These are phyloP conservation scores for Plagodis dolabraria DNA, from an alignment of 2,888 invertebrate species.

Conservation along the genomic window DNA sequence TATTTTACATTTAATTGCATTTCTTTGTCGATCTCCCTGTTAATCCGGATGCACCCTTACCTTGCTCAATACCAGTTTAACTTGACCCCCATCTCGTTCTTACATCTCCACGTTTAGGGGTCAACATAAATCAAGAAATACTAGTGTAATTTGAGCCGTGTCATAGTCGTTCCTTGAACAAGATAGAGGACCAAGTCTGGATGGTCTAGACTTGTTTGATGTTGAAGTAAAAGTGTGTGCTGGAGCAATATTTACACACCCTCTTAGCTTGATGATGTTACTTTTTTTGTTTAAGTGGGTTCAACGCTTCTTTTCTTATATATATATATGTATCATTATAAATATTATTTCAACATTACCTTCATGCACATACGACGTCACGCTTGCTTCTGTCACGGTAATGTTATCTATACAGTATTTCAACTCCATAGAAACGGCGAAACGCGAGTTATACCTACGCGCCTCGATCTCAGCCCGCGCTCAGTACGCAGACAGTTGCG, in stretches of 20 bases:
- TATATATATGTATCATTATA: too few relatives aligned
- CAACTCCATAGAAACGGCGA: too few relatives aligned
- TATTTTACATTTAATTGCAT: constrained; percentile 85
- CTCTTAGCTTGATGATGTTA: constrained; percentile 68
- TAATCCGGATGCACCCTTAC: constrained; percentile 82
- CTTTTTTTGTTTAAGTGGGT: constrained; percentile 12
- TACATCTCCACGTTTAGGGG: background rate
- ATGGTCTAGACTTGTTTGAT: constrained; percentile 73
- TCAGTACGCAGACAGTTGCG: too few relatives aligned
- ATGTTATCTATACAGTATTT: too few relatives aligned
- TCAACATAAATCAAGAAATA: constrained; percentile 14
- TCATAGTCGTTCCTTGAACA: background rate
- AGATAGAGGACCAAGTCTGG: constrained; percentile 47
- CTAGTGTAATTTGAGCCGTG: constrained; percentile 11
- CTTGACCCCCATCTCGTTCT: constrained; percentile 38
- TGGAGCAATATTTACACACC: constrained; percentile 71
- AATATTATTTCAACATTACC: too few relatives aligned
- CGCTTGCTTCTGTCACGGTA: too few relatives aligned
- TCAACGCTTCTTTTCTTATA: background rate
- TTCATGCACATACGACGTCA: too few relatives aligned
- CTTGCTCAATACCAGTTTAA: constrained; percentile 46
- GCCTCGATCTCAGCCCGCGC: too few relatives aligned
- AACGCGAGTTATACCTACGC: too few relatives aligned
- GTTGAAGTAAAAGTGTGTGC: constrained; percentile 70
- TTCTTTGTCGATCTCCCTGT: constrained; percentile 81